These are phyloP conservation scores for Otus scops DNA, from an alignment of 2,797 vertebrate genomes.

Conservation along the genomic window DNA sequence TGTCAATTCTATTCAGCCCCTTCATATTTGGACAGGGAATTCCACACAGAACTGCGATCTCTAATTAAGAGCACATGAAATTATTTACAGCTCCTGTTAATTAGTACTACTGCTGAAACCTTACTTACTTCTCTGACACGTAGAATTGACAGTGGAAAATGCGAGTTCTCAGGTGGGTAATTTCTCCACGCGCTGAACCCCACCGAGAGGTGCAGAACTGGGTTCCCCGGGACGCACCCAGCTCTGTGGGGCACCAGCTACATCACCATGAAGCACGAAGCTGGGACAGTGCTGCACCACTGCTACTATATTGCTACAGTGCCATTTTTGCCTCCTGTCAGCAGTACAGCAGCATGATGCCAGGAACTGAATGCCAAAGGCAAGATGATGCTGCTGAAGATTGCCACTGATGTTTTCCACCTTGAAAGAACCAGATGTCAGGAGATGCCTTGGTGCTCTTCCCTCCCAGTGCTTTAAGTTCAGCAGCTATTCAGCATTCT, in stretches of 20 bases:
- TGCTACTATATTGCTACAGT: not conserved
- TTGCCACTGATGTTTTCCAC: not conserved
- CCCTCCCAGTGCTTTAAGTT: not conserved
- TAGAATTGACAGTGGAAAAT: not conserved
- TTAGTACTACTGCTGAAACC: not conserved
- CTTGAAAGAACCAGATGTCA: not conserved
- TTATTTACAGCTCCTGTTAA: not conserved
- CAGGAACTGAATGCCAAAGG: not conserved
- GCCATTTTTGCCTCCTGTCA: not conserved
- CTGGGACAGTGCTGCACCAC: not conserved
- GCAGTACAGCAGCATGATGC: not conserved
- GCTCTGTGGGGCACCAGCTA: rapidly evolving
- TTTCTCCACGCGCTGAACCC: not conserved
- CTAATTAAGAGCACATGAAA: not conserved
- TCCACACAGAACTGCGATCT: not conserved
- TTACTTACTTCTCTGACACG: not conserved
- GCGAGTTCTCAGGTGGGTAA: not conserved
- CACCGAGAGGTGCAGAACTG: not conserved
- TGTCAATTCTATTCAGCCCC: not conserved
- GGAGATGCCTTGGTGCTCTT: not conserved
- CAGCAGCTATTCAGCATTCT: not conserved
- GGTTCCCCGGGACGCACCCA: not conserved
- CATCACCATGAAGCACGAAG: rapidly evolving
- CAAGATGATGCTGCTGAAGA: rapidly evolving
- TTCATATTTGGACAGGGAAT: not conserved